A percentile compares a stretch with the other conserved stretches of the same genome.
These are phyloP conservation scores for Conomelus anceps DNA, from an alignment of 2,888 invertebrate species.

Conservation along the genomic window DNA sequence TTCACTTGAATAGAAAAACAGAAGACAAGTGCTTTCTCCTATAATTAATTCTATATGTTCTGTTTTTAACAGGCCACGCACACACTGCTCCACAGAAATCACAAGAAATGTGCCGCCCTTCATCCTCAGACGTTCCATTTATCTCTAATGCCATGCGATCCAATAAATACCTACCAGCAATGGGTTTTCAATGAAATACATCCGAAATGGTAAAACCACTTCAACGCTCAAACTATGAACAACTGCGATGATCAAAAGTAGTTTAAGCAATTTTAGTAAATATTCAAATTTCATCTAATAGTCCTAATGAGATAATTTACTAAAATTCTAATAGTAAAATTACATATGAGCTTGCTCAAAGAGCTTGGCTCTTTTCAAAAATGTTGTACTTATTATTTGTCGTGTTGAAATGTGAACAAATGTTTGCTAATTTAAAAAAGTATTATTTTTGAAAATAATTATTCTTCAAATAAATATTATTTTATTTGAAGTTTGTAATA, in stretches of 20 bases:
- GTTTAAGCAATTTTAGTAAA: not conserved
- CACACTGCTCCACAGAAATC: conserved; percentile 66
- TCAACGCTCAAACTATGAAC: not conserved
- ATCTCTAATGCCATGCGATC: conserved; percentile 74
- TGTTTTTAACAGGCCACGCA: conserved; percentile 47
- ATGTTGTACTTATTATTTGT: not conserved
- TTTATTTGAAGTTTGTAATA: not conserved
- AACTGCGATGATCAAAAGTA: not conserved
- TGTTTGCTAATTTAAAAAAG: too few relatives aligned
- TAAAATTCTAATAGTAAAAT: not conserved
- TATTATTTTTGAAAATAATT: too few relatives aligned
- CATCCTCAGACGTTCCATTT: conserved; percentile 74
- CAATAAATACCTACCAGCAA: conserved; percentile 78
- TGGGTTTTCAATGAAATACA: conserved; percentile 75
- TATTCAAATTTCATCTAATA: not conserved
- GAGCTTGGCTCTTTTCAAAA: not conserved
- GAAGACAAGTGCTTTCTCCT: too few relatives aligned
- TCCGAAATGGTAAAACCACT: conserved; percentile 50
- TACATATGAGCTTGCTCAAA: not conserved
- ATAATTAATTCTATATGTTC: conserved; percentile 4
- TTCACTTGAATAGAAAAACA: too few relatives aligned
- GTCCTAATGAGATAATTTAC: not conserved
- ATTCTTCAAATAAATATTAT: not conserved
- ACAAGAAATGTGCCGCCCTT: conserved; percentile 74
- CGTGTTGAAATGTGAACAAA: not conserved